phyloP scores from a whole-genome alignment of 2,797 vertebrate genomes.

The Micromesistius poutassou region DNA sequence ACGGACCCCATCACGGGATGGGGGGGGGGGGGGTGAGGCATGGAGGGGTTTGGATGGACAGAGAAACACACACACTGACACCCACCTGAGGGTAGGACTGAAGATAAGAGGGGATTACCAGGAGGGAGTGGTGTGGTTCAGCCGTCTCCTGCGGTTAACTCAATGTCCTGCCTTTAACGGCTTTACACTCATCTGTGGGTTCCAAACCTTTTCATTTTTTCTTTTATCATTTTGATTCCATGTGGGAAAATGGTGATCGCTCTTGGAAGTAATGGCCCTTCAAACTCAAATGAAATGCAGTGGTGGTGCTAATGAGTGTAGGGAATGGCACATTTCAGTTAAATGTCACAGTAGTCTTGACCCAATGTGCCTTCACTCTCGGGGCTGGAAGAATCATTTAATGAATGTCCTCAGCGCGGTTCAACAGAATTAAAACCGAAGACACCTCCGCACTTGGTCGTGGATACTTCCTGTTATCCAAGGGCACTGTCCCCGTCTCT shows the following conservation, averaged over 20 bases:
- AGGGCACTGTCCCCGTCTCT: background rate
- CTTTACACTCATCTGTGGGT: background rate
- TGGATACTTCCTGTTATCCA: background rate
- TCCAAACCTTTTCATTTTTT: background rate
- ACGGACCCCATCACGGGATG: conserved; percentile 21
- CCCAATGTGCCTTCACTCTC: background rate
- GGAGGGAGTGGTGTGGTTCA: background rate
- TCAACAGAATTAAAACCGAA: background rate
- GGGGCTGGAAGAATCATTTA: background rate
- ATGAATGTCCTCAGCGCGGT: background rate
- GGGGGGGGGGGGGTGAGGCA: background rate
- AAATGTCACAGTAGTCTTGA: background rate
- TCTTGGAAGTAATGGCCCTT: background rate
- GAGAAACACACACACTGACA: background rate
- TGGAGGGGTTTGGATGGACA: background rate
- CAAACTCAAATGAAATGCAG: background rate
- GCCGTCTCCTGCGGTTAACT: background rate
- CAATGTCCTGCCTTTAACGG: background rate
- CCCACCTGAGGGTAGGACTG: background rate
- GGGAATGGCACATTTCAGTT: background rate
- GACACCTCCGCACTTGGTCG: background rate
- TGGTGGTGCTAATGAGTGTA: background rate
- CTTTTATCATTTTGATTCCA: background rate
- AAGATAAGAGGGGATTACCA: background rate
- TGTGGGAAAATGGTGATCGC: background rate